Conservation (phyloP, 2,888 invertebrate species). For the Melanargia galathea region DNA sequence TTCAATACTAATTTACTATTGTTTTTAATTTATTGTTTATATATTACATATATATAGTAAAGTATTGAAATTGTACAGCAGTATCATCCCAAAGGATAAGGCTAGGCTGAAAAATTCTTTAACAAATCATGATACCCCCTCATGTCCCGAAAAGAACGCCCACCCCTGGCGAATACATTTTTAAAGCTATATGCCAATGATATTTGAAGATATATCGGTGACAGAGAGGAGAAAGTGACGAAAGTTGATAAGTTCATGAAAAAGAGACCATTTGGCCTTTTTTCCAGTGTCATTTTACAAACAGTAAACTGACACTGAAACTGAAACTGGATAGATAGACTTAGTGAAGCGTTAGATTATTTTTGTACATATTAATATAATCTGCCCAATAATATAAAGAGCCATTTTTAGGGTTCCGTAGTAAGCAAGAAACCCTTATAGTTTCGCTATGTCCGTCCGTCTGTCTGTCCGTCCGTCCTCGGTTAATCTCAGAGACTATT, state of each 20-base stretch:
- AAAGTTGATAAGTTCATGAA: not conserved
- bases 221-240: not conserved
- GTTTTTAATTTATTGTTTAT: not conserved
- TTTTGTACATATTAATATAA: too few species aligned
- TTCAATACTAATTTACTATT: too few species aligned
- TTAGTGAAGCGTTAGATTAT: too few species aligned
- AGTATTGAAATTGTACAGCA: not conserved
- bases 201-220: not conserved
- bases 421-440: too few species aligned
- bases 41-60: not conserved
- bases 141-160: conserved; percentile 33
- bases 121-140: conserved; percentile 56
- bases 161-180: conserved; percentile 67
- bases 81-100: conserved; percentile 21
- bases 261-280: not conserved
- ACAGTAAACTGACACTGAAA: too few species aligned
- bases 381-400: too few species aligned
- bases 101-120: conserved; percentile 59
- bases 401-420: too few species aligned
- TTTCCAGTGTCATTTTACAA: not conserved
- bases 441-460: too few species aligned
- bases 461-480: too few species aligned
- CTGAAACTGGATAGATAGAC: too few species aligned
- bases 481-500: too few species aligned
- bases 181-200: conserved; percentile 63